These are phyloP conservation scores for Phoeniculus purpureus DNA, from an alignment of 2,797 vertebrate species.

Conservation along the genomic window DNA sequence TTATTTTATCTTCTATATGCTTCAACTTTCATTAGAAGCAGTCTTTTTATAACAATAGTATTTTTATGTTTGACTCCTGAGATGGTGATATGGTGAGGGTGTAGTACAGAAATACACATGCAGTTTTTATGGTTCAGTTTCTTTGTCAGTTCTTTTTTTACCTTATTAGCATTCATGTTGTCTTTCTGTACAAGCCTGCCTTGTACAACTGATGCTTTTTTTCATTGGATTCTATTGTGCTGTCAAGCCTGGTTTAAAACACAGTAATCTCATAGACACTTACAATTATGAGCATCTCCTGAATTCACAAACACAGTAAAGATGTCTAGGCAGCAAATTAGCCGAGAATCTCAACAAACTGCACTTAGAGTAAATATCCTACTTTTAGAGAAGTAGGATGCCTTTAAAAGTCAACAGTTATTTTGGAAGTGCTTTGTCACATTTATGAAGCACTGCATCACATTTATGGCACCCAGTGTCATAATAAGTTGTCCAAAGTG, in stretches of 20 bases:
- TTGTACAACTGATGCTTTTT: constrained; percentile 31
- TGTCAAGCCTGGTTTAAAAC: constrained; percentile 74
- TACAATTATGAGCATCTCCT: constrained; percentile 69
- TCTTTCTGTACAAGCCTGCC: constrained; percentile 1
- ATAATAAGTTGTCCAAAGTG: constrained; percentile 68
- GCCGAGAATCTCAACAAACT: constrained; percentile 60
- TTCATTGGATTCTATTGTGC: constrained; percentile 72
- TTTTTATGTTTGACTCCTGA: constrained; percentile 7
- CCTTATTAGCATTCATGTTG: constrained; percentile 49
- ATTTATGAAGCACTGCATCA: constrained; percentile 69
- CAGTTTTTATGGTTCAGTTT: constrained; percentile 2
- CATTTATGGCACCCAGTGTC: constrained; percentile 66
- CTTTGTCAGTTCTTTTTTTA: not conserved
- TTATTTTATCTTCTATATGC: not conserved
- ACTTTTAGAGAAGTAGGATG: constrained; percentile 61
- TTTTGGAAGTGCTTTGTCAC: constrained; percentile 71
- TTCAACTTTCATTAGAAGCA: constrained; percentile 1
- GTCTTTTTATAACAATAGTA: not conserved
- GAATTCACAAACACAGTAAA: constrained; percentile 73
- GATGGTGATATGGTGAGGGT: not conserved
- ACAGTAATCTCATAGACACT: constrained; percentile 71
- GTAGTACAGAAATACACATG: not conserved
- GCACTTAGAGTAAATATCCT: constrained; percentile 74
- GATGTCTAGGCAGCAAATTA: constrained; percentile 71
- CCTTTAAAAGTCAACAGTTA: constrained; percentile 69